Percentiles rank a stretch among this genome's conserved stretches.
phyloP scores from a whole-genome alignment of 2,888 invertebrate genomes.

The Adineta ricciae region DNA sequence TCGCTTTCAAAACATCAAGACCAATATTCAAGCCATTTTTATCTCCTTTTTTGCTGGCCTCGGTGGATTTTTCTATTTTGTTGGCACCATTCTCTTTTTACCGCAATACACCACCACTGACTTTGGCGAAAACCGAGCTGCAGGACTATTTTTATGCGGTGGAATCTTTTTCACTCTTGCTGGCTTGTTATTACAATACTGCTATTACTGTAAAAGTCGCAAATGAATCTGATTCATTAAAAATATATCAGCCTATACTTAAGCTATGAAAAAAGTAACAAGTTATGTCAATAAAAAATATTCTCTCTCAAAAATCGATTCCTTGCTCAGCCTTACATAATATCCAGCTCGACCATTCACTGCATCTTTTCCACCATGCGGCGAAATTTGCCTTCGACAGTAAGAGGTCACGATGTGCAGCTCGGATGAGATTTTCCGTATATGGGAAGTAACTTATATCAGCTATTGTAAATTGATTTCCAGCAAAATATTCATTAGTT shows the following conservation, averaged over 20 bases:
- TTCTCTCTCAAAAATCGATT: neutral
- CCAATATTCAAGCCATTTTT: neutral
- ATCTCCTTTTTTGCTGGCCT: neutral
- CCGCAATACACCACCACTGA: neutral
- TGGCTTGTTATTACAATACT: neutral
- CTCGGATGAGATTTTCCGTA: neutral
- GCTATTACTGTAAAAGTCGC: neutral
- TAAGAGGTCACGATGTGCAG: neutral
- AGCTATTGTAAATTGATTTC: constrained; percentile 7
- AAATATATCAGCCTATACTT: no score
- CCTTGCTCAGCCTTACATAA: neutral
- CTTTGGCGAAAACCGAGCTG: neutral
- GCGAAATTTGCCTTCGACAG: constrained; percentile 1
- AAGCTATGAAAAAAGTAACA: no score
- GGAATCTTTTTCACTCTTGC: neutral
- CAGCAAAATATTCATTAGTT: neutral
- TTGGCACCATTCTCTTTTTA: neutral
- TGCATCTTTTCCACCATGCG: neutral
- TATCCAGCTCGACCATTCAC: neutral
- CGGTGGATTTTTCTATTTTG: neutral
- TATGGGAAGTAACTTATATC: neutral
- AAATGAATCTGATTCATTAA: neutral
- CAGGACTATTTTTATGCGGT: neutral
- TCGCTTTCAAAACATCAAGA: neutral
- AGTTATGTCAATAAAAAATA: no score